phyloP scores from a whole-genome alignment of 2,113 vertebrate species.

The Sturnira hondurensis region DNA sequence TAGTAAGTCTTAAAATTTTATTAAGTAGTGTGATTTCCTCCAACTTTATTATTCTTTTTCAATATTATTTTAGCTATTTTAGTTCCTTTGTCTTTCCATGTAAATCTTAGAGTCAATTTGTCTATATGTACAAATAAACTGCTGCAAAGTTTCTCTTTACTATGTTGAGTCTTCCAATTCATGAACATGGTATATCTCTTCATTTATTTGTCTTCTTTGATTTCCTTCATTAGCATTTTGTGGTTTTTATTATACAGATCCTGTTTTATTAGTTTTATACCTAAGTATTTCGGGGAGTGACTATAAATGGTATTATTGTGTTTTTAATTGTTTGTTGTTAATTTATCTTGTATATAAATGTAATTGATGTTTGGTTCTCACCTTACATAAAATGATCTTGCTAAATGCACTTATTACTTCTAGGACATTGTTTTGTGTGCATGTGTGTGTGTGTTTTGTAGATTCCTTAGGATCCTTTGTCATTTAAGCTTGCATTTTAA shows the following conservation, averaged over 20 bases:
- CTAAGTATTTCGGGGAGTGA: not conserved
- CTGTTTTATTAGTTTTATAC: not conserved
- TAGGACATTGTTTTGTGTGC: not conserved
- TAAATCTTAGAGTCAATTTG: not conserved
- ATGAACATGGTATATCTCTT: not conserved
- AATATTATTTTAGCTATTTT: not conserved
- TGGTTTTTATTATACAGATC: not conserved
- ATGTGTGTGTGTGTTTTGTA: not conserved
- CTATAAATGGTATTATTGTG: not conserved
- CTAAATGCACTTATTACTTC: not conserved
- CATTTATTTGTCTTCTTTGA: no score
- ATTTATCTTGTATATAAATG: not conserved
- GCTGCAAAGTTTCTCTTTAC: not conserved
- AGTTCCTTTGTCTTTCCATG: not conserved
- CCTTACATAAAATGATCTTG: not conserved
- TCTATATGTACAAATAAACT: not conserved
- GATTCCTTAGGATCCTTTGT: not conserved
- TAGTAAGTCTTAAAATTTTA: not conserved
- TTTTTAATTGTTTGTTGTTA: not conserved
- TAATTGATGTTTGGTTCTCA: not conserved
- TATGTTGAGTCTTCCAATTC: not conserved
- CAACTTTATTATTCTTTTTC: not conserved
- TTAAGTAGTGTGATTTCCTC: not conserved
- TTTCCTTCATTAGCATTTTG: no score
- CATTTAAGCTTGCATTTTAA: slow-evolving; percentile 32